Base-by-base conservation (phyloP, 1,140 invertebrate species). In the Drosophila jambulina region DNA sequence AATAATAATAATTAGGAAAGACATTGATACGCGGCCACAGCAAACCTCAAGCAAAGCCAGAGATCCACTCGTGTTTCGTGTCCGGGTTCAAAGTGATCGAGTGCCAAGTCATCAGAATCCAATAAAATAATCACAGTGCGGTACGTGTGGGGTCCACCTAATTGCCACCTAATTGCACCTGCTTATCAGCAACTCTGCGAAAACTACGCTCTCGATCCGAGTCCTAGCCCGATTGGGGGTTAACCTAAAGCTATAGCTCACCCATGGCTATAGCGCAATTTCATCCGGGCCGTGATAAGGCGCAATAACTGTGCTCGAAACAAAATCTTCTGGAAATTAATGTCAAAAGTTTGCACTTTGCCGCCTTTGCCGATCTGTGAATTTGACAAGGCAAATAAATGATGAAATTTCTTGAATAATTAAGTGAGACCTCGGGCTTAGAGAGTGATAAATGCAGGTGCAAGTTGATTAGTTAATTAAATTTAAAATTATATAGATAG, bases 31-130 rank as follows among this genome's bases (percentile, higher is more conserved):
- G 42, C 46, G 34, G 12, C 21, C 3, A 36, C n/a, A n/a, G n/a
- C n/a, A 27, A 29, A 23, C 27, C 71, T 40, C 23, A 23, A 48
- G 51, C 29, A 53, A 34, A 69, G 32, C 19, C 34, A 4, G 45
- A 75, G 29, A 68, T 56, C 29, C 42, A 45, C 27, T 59, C 59
- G 63, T 54, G 46, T 53, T 64, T 71, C 54, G 82, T 80, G 83
- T 88, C 84, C 85, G 84, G 84, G 84, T 90, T 88, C 84, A 78
- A 51, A 63, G 57, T 75, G 68, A 38, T 32, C 34, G 65, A 25
- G 51, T 77, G 79, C 56, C 68, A 59, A 82, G 53, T 78, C 82
- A 85, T 69, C 60, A 51, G 74, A 78, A 54, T 63, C 36, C 29
- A 29, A 62, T 67, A 51, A 36, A 59, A 6, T 23, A 67, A 58